Evolutionary conservation across 2,797 vertebrate species (phyloP).

Genomic region (Cossypha caffra): DNA sequence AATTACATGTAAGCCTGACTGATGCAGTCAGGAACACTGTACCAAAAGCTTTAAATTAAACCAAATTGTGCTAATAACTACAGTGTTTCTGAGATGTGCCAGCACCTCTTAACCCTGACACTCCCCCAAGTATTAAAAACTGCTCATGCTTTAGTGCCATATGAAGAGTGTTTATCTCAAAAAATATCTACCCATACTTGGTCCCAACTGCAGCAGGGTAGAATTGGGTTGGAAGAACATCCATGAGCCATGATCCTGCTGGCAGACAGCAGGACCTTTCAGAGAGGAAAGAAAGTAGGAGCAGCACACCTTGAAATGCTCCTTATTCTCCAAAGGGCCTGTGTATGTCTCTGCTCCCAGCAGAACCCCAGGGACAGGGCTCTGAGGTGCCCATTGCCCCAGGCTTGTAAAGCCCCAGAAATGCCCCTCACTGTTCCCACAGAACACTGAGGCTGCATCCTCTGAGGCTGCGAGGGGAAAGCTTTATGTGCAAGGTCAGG

Average conservation of each 20-base stretch:
- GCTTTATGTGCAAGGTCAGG: background rate
- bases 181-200: background rate
- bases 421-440: background rate
- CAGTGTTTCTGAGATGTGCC: background rate
- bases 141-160: background rate
- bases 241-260: fast-evolving
- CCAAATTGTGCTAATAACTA: background rate
- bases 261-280: background rate
- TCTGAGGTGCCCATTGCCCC: fast-evolving
- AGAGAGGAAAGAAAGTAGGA: background rate
- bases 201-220: too few relatives aligned
- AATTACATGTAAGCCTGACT: background rate
- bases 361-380: fast-evolving
- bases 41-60: background rate
- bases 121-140: background rate
- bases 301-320: background rate
- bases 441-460: background rate
- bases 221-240: background rate
- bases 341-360: background rate
- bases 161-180: background rate
- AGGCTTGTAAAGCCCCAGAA: background rate
- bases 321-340: background rate
- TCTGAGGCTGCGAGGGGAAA: fast-evolving
- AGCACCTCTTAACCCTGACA: background rate
- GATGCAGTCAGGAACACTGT: too few relatives aligned